Evolutionary conservation across 2,888 invertebrate species (phyloP).

Genomic region (Choreutis nemorana): DNA sequence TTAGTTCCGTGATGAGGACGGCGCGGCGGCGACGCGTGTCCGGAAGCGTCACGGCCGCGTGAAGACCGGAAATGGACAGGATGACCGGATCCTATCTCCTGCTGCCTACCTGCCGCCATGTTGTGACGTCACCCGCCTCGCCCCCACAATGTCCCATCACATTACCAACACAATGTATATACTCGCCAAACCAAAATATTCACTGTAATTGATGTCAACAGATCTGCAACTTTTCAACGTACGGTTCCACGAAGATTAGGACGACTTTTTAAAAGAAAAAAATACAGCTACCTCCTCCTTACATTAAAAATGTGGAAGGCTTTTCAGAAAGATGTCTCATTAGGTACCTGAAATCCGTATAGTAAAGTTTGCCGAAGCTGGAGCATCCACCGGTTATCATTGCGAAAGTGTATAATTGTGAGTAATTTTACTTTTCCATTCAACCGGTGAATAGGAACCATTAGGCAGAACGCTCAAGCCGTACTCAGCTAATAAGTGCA

Average conservation of each 20-base stretch:
- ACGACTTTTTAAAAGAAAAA: no score
- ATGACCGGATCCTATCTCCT: conserved; percentile 67
- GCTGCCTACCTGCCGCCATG: conserved; percentile 52
- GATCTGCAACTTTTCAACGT: no score
- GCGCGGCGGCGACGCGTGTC: conserved; percentile 57
- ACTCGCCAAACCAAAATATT: no score
- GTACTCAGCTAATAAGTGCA: conserved; percentile 62
- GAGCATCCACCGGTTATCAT: conserved; percentile 59
- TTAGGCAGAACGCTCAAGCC: conserved; percentile 54
- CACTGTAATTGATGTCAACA: no score
- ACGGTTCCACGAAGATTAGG: no score
- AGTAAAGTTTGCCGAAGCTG: conserved; percentile 36
- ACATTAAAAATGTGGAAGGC: no score
- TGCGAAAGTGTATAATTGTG: conserved; percentile 63
- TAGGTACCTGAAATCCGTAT: no score
- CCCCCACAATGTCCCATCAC: conserved; percentile 15
- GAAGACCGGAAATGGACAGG: conserved; percentile 68
- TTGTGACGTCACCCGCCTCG: conserved; percentile 37
- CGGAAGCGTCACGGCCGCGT: conserved; percentile 67
- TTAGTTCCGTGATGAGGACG: conserved; percentile 27
- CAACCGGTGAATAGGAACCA: conserved; percentile 59
- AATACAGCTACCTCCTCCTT: no score
- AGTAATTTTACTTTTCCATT: conserved; percentile 60
- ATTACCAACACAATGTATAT: conserved; percentile 12
- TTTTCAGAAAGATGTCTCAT: no score